These are phyloP conservation scores for Microcebus jonahi DNA, from an alignment of 2,113 vertebrate species.

Conservation along the genomic window DNA sequence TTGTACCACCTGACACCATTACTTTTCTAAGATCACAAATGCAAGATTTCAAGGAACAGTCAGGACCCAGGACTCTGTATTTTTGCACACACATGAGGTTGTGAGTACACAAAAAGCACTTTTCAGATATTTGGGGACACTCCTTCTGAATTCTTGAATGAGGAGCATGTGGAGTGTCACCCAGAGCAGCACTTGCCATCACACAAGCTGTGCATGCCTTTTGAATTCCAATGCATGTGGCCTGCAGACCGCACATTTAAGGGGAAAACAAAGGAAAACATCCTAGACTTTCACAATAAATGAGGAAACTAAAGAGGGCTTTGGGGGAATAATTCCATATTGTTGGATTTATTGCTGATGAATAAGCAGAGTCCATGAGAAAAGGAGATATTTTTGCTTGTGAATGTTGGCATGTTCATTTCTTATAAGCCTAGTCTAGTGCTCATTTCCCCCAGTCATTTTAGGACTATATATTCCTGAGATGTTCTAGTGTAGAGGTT, in stretches of 20 bases:
- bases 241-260: background rate
- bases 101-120: background rate
- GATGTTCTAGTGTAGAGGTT: background rate
- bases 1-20: background rate
- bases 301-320: background rate
- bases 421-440: background rate
- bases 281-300: background rate
- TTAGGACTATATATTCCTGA: background rate
- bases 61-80: background rate
- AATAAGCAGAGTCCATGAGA: background rate
- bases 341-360: background rate
- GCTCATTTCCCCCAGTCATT: background rate
- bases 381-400: background rate
- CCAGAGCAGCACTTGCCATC: slow-evolving; percentile 20
- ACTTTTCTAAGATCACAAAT: background rate
- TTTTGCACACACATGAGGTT: background rate
- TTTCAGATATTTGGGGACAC: slow-evolving; percentile 48
- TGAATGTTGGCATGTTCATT: background rate
- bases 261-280: background rate
- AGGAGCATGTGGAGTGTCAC: background rate
- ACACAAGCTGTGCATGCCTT: slow-evolving; percentile 49
- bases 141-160: slow-evolving; percentile 65
- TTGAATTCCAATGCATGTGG: slow-evolving; percentile 53
- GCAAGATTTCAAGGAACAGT: background rate
- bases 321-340: background rate